Base-by-base conservation (phyloP, 1,140 invertebrate species). In the Trypoxylus dichotomus region DNA sequence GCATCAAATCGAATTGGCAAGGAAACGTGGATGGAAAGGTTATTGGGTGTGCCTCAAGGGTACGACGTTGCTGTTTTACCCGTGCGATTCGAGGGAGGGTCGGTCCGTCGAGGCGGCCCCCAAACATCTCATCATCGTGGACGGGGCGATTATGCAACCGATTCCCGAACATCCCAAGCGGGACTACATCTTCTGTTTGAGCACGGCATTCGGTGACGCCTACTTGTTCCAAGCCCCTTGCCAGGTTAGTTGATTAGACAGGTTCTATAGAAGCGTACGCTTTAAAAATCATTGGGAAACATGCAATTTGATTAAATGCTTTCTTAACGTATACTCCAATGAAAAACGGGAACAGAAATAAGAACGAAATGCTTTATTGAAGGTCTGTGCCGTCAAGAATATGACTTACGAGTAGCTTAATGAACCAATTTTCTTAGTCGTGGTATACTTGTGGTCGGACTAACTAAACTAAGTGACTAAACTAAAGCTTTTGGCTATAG, bases 41-140 rank as follows among this genome's bases (percentile, higher is more conserved):
- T 99, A 99, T 87, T 99, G 97, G 97, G 97, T 98, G 11, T 98
- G 96, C 87, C 89, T 99, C 75, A 98, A 98, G 86, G 97, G 97
- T 77, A 98, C 97, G 13, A 98, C 97, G 21, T 90, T 99, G 24
- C 91, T 98, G 25, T 99, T 99, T 88, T 98, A 98, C 87, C 96
- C 96, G 1, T 98, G 97, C 86, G 96, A 97, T 85, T 96, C 96
- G 29, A 92, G 96, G 72, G 96, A 97, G 85, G 94, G 94, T 19
- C 90, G 94, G 60, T 94, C 94, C 10, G 95, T 97, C 29, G 96
- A 98, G 85, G 94, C 95, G 24, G 94, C 96, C 15, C 96, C 96
- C 21, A 97, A 97, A 86, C 96, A 98, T 88, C 91, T 97, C 81
- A 98, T 98, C 87, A 97, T 98, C 85, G 96, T 99, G 79, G 97